Percentiles rank a stretch among this genome's conserved stretches.
phyloP scores from a whole-genome alignment of 2,888 invertebrate species.

The Gibbula magus region DNA sequence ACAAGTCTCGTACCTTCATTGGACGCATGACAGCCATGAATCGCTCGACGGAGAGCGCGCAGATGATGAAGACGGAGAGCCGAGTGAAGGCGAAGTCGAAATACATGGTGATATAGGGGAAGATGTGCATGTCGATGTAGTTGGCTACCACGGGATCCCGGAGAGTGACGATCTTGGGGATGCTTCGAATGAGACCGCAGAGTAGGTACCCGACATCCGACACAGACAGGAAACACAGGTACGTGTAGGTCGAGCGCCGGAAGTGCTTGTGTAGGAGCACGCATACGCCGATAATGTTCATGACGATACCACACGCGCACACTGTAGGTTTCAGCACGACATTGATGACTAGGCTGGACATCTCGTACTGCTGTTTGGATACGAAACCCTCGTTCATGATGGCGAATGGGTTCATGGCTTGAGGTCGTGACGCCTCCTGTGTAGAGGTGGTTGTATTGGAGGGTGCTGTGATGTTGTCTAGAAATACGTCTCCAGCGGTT shows the following conservation, averaged over 20 bases:
- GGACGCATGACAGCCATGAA: not conserved
- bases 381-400: not conserved
- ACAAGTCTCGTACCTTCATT: not conserved
- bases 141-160: not conserved
- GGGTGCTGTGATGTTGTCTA: too few species aligned
- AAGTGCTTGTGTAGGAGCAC: not conserved
- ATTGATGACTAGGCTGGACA: not conserved
- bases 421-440: too few species aligned
- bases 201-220: not conserved
- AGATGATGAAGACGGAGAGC: not conserved
- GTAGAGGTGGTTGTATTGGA: too few species aligned
- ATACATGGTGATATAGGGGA: not conserved
- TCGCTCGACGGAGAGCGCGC: not conserved
- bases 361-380: conserved; percentile 4
- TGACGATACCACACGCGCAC: not conserved
- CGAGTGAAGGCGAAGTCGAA: not conserved
- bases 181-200: not conserved
- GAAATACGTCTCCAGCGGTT: too few species aligned
- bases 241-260: not conserved
- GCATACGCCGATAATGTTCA: not conserved
- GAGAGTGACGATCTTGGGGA: not conserved
- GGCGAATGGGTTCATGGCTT: not conserved
- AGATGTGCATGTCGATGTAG: not conserved
- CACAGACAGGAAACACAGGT: not conserved
- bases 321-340: not conserved